Evolutionary conservation across 2,888 invertebrate species (phyloP).

Genomic region (Tinea semifulvella): DNA sequence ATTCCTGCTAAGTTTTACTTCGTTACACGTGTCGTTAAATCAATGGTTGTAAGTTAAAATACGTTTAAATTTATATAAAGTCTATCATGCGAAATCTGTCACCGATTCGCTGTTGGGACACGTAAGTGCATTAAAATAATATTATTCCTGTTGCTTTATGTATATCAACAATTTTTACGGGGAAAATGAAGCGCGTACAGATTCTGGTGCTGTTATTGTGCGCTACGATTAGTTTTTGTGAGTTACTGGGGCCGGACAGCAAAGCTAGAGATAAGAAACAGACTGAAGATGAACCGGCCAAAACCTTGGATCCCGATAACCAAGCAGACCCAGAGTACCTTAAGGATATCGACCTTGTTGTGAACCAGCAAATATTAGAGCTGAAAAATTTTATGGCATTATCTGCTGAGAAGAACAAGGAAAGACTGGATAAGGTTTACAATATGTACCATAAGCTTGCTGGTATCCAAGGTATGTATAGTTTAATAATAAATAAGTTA

Average conservation of each 20-base stretch:
- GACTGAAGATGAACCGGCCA: conserved; percentile 31
- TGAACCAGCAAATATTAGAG: conserved; percentile 30
- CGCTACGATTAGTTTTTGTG: conserved; percentile 22
- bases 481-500: not conserved
- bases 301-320: conserved; percentile 24
- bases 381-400: conserved; percentile 18
- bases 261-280: conserved; percentile 31
- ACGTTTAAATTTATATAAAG: not conserved
- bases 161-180: too few species aligned
- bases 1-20: not conserved
- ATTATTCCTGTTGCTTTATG: not conserved
- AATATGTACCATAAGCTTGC: not conserved
- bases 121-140: conserved; percentile 16
- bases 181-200: not conserved
- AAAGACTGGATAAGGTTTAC: not conserved
- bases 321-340: conserved; percentile 30
- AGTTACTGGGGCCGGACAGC: conserved; percentile 45
- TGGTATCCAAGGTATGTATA: conserved; percentile 1
- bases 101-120: conserved; percentile 16
- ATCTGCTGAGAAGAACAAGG: not conserved
- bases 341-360: conserved; percentile 33
- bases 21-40: not conserved
- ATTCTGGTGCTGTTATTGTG: conserved; percentile 6
- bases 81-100: not conserved
- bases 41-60: not conserved